Base-by-base conservation (phyloP, 2,888 invertebrate species). In the Aleiodes testaceus region DNA sequence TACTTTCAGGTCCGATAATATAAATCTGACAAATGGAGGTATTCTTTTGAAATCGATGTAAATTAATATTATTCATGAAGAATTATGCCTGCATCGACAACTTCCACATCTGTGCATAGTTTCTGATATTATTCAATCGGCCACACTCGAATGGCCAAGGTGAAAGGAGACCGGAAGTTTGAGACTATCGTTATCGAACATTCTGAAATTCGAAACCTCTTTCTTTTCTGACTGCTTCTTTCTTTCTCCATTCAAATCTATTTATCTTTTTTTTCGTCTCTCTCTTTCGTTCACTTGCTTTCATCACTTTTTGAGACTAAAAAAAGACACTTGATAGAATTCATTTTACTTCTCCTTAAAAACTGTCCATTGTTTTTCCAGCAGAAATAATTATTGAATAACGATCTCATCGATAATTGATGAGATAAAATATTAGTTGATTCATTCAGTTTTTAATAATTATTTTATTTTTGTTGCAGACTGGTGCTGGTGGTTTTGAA, bases 401-500 rank as follows among this genome's bases (percentile, higher is more conserved):
- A n/a, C n/a, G n/a, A n/a, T n/a, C n/a, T n/a, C n/a, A n/a, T n/a
- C n/a, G n/a, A n/a, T n/a, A n/a, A n/a, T n/a, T n/a, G n/a, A n/a
- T n/a, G n/a, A n/a, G n/a, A n/a, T n/a, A n/a, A n/a, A n/a, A n/a
- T n/a, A n/a, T n/a, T n/a, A 26, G 5, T 26, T 26, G 26, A 26
- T 26, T 26, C 4, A 26, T 26, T 26, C 5, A 3, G 26, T 26
- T 26, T 26, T 26, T 26, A 5, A 26, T 26, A 5, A 50, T 11
- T 20, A 1, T 36, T 26, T 53, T 73, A 75, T 79, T 81, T 83
- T 83, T 79, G 77, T 91, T 92, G 52, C 91, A 97, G 97, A 96
- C 91, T 70, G 86, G 93, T 74, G 95, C 96, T 88, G 95, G 95
- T 88, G 97, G 97, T 26, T 98, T 97, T 87, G 97, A 97, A 83